Evolutionary conservation across 1,140 invertebrate genomes (phyloP).

Genomic region (Musca vetustissima): DNA sequence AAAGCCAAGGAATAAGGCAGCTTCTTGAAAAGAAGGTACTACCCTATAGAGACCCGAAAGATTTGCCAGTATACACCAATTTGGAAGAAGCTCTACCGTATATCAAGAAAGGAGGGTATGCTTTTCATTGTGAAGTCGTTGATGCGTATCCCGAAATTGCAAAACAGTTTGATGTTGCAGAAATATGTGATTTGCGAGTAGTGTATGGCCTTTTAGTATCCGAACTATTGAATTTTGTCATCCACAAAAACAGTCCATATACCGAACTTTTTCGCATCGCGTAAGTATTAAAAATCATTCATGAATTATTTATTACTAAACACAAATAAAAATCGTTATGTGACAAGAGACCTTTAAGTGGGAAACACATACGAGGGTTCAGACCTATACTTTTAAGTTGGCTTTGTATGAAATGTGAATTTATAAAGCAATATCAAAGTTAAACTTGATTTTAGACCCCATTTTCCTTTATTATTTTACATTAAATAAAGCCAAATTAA

Average conservation of each 20-base stretch:
- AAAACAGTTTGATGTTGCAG: slow-evolving; percentile 45
- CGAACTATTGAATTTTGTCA: slow-evolving; percentile 43
- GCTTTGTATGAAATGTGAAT: too few species aligned
- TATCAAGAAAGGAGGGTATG: slow-evolving; percentile 43
- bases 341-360: too few species aligned
- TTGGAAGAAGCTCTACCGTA: slow-evolving; percentile 48
- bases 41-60: slow-evolving; percentile 29
- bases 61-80: slow-evolving; percentile 41
- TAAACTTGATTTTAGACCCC: too few species aligned
- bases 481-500: too few species aligned
- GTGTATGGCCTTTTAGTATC: slow-evolving; percentile 45
- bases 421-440: too few species aligned
- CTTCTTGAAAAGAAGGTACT: slow-evolving; percentile 40
- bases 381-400: too few species aligned
- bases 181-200: slow-evolving; percentile 47
- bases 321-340: too few species aligned
- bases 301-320: too few species aligned
- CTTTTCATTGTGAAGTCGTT: slow-evolving; percentile 51
- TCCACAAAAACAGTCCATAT: slow-evolving; percentile 50
- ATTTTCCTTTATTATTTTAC: too few species aligned
- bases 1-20: slow-evolving; percentile 31
- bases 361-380: too few species aligned
- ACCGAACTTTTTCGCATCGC: slow-evolving; percentile 44
- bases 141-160: slow-evolving; percentile 51
- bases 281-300: slow-evolving; percentile 34